phyloP scores from a whole-genome alignment of 2,888 invertebrate species.

The Tetragonula carbonaria region DNA sequence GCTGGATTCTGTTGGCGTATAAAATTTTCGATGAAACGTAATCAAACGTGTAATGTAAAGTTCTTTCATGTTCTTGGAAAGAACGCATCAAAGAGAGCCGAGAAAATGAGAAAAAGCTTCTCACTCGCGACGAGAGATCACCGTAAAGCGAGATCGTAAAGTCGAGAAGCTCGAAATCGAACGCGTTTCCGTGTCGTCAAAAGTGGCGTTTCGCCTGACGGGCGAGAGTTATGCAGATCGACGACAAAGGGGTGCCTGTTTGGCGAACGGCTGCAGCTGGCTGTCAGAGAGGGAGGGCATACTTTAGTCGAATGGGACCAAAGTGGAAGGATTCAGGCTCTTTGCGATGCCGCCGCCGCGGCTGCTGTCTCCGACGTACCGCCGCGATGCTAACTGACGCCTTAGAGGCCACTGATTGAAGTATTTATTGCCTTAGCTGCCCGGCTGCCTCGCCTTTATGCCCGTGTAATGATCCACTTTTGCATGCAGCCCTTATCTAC shows the following conservation, averaged over 20 bases:
- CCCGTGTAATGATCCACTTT: constrained; percentile 81
- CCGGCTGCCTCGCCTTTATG: constrained; percentile 71
- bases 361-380: constrained; percentile 74
- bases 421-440: constrained; percentile 79
- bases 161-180: too few relatives aligned
- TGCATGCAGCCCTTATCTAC: constrained; percentile 74
- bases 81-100: too few relatives aligned
- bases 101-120: too few relatives aligned
- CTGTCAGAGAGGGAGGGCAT: constrained; percentile 81
- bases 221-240: constrained; percentile 77
- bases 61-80: too few relatives aligned
- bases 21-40: too few relatives aligned
- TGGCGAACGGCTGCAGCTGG: constrained; percentile 79
- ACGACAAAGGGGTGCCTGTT: constrained; percentile 59
- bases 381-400: constrained; percentile 82
- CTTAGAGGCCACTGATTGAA: constrained; percentile 83
- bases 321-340: constrained; percentile 75
- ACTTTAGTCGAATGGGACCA: constrained; percentile 74
- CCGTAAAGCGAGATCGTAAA: not conserved
- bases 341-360: constrained; percentile 81
- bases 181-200: constrained; percentile 46
- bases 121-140: not conserved
- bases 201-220: constrained; percentile 54
- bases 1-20: too few relatives aligned
- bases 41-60: too few relatives aligned